phyloP scores from a whole-genome alignment of 2,888 invertebrate genomes.

The Gymnocheta viridis region DNA sequence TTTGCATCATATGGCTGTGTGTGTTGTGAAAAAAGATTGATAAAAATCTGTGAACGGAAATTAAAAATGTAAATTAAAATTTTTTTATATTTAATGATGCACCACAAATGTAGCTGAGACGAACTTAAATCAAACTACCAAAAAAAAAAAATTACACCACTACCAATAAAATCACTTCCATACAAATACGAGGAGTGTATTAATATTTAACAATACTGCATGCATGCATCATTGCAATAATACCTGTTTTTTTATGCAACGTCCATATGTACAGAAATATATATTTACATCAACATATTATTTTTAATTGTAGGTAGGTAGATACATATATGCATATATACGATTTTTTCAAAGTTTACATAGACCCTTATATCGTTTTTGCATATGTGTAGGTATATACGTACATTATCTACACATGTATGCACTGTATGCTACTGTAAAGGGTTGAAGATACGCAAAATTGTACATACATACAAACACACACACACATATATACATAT shows the following conservation, averaged over 20 bases:
- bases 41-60: constrained; percentile 59
- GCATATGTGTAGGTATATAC: not conserved
- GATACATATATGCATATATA: not conserved
- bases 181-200: not conserved
- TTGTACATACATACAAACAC: not conserved
- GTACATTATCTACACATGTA: not conserved
- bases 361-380: not conserved
- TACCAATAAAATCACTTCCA: not conserved
- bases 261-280: not conserved
- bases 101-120: constrained; percentile 13
- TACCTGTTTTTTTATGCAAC: not conserved
- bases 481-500: not conserved
- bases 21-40: constrained; percentile 18
- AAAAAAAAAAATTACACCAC: constrained; percentile 6
- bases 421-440: not conserved
- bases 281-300: too few species aligned
- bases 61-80: constrained; percentile 67
- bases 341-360: not conserved
- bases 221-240: constrained; percentile 27
- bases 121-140: constrained; percentile 30
- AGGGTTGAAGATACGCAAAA: constrained; percentile 29
- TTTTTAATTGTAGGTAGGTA: too few species aligned
- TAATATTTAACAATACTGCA: constrained; percentile 42
- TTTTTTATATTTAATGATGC: constrained; percentile 56
- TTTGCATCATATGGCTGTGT: not conserved